Conservation (phyloP, 2,113 vertebrate genomes). For the Kryptolebias marmoratus region DNA sequence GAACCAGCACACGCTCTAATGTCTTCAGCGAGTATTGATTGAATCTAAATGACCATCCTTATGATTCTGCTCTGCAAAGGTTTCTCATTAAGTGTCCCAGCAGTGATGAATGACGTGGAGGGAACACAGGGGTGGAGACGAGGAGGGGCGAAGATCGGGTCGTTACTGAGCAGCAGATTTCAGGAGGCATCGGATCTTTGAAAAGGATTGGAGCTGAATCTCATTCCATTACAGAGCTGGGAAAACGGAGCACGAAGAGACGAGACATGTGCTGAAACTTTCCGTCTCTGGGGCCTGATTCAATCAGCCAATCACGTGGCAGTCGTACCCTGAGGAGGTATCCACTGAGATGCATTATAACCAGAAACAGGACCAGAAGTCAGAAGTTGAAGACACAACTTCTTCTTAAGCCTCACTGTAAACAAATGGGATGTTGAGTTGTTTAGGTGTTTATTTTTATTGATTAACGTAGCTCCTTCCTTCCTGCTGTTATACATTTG, state of each 20-base stretch:
- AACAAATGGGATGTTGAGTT: too few species aligned
- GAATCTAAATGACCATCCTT: slow-evolving; percentile 68
- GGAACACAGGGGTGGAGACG: neutral
- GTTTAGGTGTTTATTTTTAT: too few species aligned
- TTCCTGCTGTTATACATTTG: too few species aligned
- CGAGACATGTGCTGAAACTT: neutral
- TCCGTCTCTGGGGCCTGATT: too few species aligned
- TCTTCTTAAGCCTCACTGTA: too few species aligned
- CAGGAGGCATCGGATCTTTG: slow-evolving; percentile 31
- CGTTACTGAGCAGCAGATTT: slow-evolving; percentile 45
- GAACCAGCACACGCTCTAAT: slow-evolving; percentile 41
- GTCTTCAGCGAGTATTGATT: slow-evolving; percentile 70
- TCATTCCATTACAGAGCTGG: slow-evolving; percentile 20
- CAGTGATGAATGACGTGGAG: slow-evolving; percentile 66
- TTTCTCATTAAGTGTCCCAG: slow-evolving; percentile 71
- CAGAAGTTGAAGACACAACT: too few species aligned
- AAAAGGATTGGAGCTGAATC: slow-evolving; percentile 21
- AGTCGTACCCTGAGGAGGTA: too few species aligned
- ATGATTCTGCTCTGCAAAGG: slow-evolving; percentile 55
- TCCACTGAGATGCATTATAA: too few species aligned
- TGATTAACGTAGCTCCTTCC: too few species aligned
- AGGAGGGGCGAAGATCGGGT: slow-evolving; percentile 4
- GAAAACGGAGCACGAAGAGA: slow-evolving; percentile 18
- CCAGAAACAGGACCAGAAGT: too few species aligned
- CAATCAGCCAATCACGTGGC: too few species aligned